Evolutionary conservation across 2,888 invertebrate genomes (phyloP), one percentile per base, ranked within the genome.

Genomic region (Nebria salina): DNA sequence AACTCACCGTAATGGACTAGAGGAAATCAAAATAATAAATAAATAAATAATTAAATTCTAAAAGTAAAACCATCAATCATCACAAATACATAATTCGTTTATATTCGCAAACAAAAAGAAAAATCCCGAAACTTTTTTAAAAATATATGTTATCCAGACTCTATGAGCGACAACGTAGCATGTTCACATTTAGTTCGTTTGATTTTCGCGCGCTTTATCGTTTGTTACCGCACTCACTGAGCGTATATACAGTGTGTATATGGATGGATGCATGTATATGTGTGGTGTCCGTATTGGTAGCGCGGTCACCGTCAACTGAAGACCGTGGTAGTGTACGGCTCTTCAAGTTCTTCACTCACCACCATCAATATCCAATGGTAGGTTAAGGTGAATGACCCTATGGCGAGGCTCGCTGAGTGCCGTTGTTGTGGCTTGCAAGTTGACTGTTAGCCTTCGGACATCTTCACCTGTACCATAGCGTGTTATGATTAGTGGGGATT

Each of bases 1-100:
- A 76, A 77, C 77, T 77, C 70, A 77, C 77, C 77, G 54, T 77
- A 64, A 77, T 43, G 20, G 77, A 77, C 77, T 77, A 72, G 72
- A 77, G 34, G 54, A 13, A 70, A 72, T 34, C n/a, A 26, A 76
- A 65, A 76, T 25, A 70, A 26, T 77, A 77, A 70, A 72, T 41
- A 42, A 72, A 73, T 73, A 73, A 73, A 73, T 79, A 79, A 68
- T 26, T 74, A 79, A 73, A 70, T 8, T 15, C 66, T 42, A 43
- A 68, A 79, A 79, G 13, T 68, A 79, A 73, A 73, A 34, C 42
- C 66, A 74, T 43, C 41, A 42, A 34, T 20, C 20, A 76, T 66
- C 66, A 76, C 68, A 68, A 68, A 41, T 72, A 70, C 70, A 70
- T 70, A 7, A 26, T 70, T 70, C 9, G 26, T 70, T 34, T 1